These are phyloP conservation scores for Drosophila auraria DNA, from an alignment of 1,140 invertebrate genomes.

Conservation along the genomic window DNA sequence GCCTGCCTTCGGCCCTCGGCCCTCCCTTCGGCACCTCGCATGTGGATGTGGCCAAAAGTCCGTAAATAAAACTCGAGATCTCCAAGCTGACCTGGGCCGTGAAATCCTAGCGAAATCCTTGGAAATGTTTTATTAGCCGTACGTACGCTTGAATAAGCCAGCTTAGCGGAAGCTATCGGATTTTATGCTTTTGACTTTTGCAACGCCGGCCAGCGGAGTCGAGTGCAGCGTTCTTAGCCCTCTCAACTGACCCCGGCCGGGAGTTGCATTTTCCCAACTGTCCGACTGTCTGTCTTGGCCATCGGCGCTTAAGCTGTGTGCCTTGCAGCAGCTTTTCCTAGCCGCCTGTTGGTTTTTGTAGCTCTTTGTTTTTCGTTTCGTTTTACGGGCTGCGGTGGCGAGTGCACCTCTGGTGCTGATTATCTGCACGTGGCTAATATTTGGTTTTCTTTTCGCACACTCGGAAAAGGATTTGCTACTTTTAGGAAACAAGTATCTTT, in stretches of 20 bases:
- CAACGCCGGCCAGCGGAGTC: slow-evolving; percentile 58
- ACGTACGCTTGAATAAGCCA: slow-evolving; percentile 82
- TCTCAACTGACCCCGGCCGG: slow-evolving; percentile 36
- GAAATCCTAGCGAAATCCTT: slow-evolving; percentile 78
- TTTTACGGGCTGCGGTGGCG: slow-evolving; percentile 34
- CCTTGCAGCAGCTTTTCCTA: slow-evolving; percentile 63
- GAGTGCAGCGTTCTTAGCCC: slow-evolving; percentile 38
- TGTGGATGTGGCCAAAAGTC: slow-evolving; percentile 49
- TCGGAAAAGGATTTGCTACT: background rate
- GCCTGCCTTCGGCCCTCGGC: background rate
- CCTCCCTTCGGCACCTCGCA: slow-evolving; percentile 7
- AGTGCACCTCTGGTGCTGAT: slow-evolving; percentile 66
- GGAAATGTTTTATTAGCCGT: slow-evolving; percentile 84
- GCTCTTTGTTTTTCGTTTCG: slow-evolving; percentile 33
- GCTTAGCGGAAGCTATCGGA: slow-evolving; percentile 84
- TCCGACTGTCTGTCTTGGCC: slow-evolving; percentile 47
- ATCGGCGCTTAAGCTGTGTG: slow-evolving; percentile 70
- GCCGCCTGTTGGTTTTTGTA: slow-evolving; percentile 25
- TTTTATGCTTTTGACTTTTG: slow-evolving; percentile 83
- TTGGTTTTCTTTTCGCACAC: slow-evolving; percentile 25
- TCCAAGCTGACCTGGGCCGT: slow-evolving; percentile 50
- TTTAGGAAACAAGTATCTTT: background rate
- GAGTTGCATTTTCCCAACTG: slow-evolving; percentile 50
- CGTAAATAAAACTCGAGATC: slow-evolving; percentile 57
- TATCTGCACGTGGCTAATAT: slow-evolving; percentile 66